Percentiles rank a stretch among this genome's conserved stretches.
These are phyloP conservation scores for Wasmannia auropunctata DNA, from an alignment of 1,140 invertebrate species.

Conservation along the genomic window DNA sequence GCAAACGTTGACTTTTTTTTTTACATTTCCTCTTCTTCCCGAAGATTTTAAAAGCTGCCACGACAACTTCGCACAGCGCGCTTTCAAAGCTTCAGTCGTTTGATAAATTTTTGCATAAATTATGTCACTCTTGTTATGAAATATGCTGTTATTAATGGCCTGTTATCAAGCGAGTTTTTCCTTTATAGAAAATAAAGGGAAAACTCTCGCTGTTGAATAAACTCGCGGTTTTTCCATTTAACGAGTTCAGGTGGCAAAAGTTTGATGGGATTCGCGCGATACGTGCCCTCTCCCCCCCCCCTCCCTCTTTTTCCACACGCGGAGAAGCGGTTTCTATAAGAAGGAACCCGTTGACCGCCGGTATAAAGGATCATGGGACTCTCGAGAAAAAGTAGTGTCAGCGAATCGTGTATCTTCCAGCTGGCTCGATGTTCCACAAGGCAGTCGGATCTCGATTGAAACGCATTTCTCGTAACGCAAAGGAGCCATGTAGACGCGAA, in stretches of 20 bases:
- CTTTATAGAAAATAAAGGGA: neutral
- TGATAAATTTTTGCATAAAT: neutral
- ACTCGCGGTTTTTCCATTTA: neutral
- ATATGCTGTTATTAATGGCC: neutral
- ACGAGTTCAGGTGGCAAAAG: neutral
- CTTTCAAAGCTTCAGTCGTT: neutral
- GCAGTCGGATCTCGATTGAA: conserved; percentile 10
- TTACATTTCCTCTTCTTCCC: neutral
- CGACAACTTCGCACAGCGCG: neutral
- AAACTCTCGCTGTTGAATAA: neutral
- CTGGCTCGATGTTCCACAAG: conserved; percentile 19
- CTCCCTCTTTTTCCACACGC: neutral
- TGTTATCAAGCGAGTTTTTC: neutral
- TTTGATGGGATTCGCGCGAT: neutral
- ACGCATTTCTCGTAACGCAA: neutral
- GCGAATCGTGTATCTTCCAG: conserved; percentile 45
- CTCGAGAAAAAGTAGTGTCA: conserved; percentile 48
- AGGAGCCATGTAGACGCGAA: neutral
- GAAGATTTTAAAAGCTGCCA: neutral
- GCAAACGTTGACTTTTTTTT: neutral
- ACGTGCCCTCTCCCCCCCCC: too few species aligned
- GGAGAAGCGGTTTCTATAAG: conserved; percentile 4
- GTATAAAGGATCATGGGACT: conserved; percentile 29
- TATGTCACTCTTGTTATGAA: neutral
- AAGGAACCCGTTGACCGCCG: conserved; percentile 38